Conservation (phyloP, 1,140 invertebrate species). For the Drosophila arizonae region DNA sequence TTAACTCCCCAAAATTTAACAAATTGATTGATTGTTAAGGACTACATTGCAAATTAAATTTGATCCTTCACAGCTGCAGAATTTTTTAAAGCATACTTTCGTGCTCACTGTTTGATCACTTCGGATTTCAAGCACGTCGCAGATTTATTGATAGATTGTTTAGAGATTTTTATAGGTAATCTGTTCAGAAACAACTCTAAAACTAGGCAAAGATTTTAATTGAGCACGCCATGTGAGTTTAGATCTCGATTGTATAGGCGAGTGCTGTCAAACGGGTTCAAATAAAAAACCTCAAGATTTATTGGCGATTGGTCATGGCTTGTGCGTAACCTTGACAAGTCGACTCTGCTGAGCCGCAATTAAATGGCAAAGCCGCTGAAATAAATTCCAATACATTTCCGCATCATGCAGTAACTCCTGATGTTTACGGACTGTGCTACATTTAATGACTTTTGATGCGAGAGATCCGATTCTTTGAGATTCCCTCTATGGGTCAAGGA, state of each 20-base stretch:
- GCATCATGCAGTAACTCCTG: not conserved
- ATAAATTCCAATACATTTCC: slow-evolving; percentile 5
- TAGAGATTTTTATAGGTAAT: not conserved
- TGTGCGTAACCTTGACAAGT: slow-evolving; percentile 4
- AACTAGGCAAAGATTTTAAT: not conserved
- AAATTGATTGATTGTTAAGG: no score
- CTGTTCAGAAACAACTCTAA: not conserved
- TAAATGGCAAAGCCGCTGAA: not conserved
- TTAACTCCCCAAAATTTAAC: no score
- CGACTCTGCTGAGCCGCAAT: slow-evolving; percentile 2
- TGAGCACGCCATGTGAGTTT: not conserved
- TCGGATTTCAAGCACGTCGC: not conserved
- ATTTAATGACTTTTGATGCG: not conserved
- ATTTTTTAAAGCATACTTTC: slow-evolving; percentile 25
- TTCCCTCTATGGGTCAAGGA: no score
- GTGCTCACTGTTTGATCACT: not conserved
- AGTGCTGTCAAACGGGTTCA: not conserved
- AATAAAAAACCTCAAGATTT: not conserved
- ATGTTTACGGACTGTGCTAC: not conserved
- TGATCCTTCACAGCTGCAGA: not conserved
- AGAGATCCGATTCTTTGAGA: not conserved
- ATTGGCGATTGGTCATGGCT: slow-evolving; percentile 3
- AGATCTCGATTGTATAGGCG: not conserved
- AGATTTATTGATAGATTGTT: not conserved
- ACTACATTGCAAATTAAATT: not conserved